Percentiles rank a stretch among this genome's conserved stretches.
Evolutionary conservation across 1,140 invertebrate genomes (phyloP).

Genomic region (Caenorhabditis tropicalis): DNA sequence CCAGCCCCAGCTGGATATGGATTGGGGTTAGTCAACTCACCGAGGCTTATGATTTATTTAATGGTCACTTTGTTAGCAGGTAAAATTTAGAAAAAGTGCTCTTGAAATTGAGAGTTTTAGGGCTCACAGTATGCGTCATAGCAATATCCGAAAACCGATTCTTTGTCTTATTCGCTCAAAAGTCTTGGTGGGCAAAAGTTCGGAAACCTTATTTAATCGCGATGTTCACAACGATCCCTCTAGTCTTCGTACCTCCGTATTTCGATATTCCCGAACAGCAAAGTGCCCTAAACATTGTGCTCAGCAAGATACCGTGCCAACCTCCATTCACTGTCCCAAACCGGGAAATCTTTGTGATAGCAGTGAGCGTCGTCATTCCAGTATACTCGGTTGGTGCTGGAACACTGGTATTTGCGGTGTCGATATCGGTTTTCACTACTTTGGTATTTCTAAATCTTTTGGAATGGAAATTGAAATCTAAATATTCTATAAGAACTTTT

Average conservation of each 20-base stretch:
- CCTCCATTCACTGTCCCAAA: not conserved
- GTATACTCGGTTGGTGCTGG: no score
- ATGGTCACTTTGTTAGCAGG: not conserved
- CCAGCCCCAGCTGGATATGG: not conserved
- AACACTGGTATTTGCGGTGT: no score
- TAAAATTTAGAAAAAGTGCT: not conserved
- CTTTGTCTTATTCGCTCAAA: not conserved
- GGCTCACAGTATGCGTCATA: not conserved
- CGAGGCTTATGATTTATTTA: not conserved
- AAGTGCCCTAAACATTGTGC: not conserved
- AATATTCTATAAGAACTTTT: not conserved
- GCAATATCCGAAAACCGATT: not conserved
- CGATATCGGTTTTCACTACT: not conserved
- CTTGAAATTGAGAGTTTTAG: not conserved
- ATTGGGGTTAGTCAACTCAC: not conserved
- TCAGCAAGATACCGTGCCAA: not conserved
- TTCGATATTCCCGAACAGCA: not conserved
- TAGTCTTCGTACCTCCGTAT: not conserved
- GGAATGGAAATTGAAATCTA: not conserved
- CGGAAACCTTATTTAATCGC: not conserved
- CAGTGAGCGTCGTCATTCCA: no score
- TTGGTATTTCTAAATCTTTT: not conserved
- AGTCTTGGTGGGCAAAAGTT: not conserved
- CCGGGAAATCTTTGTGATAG: no score
- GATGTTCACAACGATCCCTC: not conserved